Percentiles rank a stretch among this genome's conserved stretches.
Evolutionary conservation across 2,888 invertebrate genomes (phyloP).

Genomic region (Petrolisthes cinctipes): DNA sequence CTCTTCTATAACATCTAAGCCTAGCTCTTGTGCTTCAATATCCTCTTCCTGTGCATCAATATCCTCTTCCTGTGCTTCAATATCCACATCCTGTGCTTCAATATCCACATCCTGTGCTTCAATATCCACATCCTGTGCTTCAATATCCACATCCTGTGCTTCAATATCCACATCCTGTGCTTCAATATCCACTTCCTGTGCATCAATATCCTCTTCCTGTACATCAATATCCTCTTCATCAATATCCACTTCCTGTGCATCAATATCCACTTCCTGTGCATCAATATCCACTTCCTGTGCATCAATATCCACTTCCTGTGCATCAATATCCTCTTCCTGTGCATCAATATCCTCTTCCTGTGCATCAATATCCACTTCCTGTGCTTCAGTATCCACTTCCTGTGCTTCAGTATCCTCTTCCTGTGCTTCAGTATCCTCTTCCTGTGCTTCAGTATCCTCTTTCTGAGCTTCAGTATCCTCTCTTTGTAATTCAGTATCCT

Average conservation of each 20-base stretch:
- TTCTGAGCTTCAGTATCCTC: background rate
- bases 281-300: background rate
- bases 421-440: background rate
- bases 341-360: background rate
- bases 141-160: background rate
- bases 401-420: background rate
- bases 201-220: background rate
- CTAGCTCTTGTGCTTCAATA: background rate
- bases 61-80: background rate
- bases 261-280: background rate
- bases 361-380: background rate
- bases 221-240: background rate
- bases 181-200: background rate
- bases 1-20: background rate
- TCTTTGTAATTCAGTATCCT: background rate
- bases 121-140: background rate
- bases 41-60: background rate
- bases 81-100: background rate
- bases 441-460: background rate
- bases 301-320: background rate
- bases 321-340: background rate
- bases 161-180: background rate
- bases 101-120: too few species aligned
- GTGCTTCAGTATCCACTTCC: background rate
- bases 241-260: background rate